Percentiles rank a stretch among this genome's conserved stretches.
phyloP scores from a whole-genome alignment of 2,888 invertebrate genomes.

The Drosophila vallismaia region DNA sequence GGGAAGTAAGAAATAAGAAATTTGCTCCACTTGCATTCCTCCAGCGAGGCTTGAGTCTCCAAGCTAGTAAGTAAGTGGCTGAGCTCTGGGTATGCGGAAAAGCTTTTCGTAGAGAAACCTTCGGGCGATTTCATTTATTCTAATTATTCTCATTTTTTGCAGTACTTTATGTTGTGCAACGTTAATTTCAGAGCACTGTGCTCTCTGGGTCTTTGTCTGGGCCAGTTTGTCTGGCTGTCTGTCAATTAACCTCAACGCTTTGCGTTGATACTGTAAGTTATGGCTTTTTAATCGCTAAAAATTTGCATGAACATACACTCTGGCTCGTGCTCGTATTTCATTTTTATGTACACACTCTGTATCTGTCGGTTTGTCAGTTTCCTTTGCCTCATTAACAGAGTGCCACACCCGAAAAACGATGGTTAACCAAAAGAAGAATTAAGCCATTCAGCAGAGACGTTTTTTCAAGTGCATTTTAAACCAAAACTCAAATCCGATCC shows the following conservation, averaged over 20 bases:
- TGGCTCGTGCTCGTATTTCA: constrained; percentile 66
- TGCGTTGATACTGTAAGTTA: constrained; percentile 81
- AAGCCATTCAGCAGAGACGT: not conserved
- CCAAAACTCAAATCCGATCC: constrained; percentile 40
- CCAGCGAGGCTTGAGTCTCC: constrained; percentile 5
- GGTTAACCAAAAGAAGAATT: not conserved
- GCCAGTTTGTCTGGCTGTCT: constrained; percentile 67
- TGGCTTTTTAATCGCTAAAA: constrained; percentile 80
- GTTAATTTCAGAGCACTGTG: constrained; percentile 60
- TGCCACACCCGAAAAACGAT: constrained; percentile 35
- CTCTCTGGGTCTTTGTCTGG: constrained; percentile 49
- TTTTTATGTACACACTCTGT: constrained; percentile 18
- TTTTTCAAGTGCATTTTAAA: constrained; percentile 56
- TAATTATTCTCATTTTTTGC: constrained; percentile 72
- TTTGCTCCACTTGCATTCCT: constrained; percentile 33
- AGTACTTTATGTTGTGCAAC: constrained; percentile 58
- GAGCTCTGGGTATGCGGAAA: constrained; percentile 65
- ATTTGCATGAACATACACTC: constrained; percentile 68
- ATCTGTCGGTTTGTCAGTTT: constrained; percentile 7
- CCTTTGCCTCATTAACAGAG: constrained; percentile 53
- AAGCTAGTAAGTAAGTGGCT: not conserved
- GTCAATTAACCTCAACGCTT: constrained; percentile 79
- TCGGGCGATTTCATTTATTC: constrained; percentile 70
- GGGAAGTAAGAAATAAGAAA: not conserved
- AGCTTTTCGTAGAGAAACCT: constrained; percentile 64